Conservation (phyloP, 2,888 invertebrate species). For the Theretra japonica region DNA sequence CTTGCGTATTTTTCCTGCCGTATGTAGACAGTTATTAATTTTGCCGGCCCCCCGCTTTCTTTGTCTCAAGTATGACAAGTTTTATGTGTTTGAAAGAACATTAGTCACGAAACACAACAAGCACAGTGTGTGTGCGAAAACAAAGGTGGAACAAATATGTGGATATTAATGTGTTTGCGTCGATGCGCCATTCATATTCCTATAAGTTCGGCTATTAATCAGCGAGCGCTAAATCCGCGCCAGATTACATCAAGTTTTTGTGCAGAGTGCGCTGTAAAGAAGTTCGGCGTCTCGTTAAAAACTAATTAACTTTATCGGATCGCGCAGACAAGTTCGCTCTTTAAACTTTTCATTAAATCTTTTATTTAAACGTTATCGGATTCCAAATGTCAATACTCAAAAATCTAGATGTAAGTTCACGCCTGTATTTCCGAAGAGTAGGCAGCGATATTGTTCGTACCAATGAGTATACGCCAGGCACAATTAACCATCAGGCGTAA, state of each 20-base stretch:
- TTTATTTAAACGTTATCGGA: not conserved
- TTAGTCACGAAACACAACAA: conserved; percentile 7
- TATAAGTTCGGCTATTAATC: conserved; percentile 16
- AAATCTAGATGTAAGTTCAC: no score
- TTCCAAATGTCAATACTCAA: not conserved
- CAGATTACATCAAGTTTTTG: conserved; percentile 3
- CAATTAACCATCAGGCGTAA: no score
- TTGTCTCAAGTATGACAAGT: not conserved
- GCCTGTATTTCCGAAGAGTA: no score
- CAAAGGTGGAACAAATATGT: conserved; percentile 24
- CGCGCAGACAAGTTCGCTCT: not conserved
- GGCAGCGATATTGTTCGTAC: no score
- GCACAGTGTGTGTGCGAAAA: not conserved
- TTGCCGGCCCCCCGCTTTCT: not conserved
- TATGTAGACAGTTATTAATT: not conserved
- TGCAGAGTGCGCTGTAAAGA: not conserved
- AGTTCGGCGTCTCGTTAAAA: conserved; percentile 10
- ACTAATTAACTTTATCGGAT: not conserved
- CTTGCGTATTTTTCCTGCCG: no score
- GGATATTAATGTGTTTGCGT: not conserved
- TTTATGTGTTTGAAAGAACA: not conserved
- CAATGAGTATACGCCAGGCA: no score
- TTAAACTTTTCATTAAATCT: not conserved
- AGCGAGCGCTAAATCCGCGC: conserved; percentile 1
- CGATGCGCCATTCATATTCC: not conserved